Evolutionary conservation across 2,888 invertebrate species (phyloP), one percentile per base, ranked within the genome.

Genomic region (Prosopocoilus inquinatus): DNA sequence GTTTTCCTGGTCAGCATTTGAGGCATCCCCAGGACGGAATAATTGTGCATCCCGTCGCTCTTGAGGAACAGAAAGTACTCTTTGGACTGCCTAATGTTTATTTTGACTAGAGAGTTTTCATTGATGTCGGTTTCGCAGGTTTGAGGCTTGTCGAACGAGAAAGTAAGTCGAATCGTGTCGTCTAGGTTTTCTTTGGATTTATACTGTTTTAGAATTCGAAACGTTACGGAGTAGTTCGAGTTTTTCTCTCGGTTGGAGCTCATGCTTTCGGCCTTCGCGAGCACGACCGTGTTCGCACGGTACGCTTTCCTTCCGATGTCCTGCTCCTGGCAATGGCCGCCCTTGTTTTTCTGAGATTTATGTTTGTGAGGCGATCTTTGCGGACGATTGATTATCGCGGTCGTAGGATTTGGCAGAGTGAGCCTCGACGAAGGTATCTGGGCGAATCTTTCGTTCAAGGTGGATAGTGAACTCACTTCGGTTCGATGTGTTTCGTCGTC

Each of bases 271-370:
- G 84, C 85, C 69, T 83, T 84, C 58, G 85, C 87, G 72, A 82
- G 81, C 73, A 88, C 84, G 46, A 88, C 85, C 51, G 84, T 85
- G 62, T 84, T 83, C 60, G 87, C 86, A 60, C 81, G 78, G 73
- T 78, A 85, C 15, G 87, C 86, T 66, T 86, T 79, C 68, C 84
- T 82, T 47, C 83, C 82, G 54, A 86, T 82, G 78, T 86, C 85
- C 64, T 82, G 80, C 60, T 83, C 82, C 41, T 83, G 83, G 70
- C 85, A 84, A 76, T 75, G 13, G 70, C 73, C 32, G 45, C 36
- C 41, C 39, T 45, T 45, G 11, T 32, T 43, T 39, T 53, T 52
- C 47, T 51, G 53, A 35, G 38, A 46, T 48, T 38, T 51, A 46
- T 55, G 51, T 28, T 47, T 62, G 15, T 59, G 58, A 11, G 67